Base-by-base conservation (phyloP, 2,888 invertebrate species). In the Diachrysia chrysitis region DNA sequence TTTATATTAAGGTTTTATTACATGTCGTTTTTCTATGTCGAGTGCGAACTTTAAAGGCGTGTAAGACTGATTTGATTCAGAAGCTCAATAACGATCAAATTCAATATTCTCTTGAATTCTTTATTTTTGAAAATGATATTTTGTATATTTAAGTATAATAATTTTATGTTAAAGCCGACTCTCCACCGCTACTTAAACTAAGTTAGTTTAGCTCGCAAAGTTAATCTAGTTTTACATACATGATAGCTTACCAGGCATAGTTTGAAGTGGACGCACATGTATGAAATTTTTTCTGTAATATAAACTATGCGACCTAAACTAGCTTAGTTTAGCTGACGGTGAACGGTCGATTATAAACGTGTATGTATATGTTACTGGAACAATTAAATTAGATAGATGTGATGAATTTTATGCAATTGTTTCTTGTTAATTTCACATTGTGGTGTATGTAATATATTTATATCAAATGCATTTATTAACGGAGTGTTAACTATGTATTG, bases 21-120 rank as follows among this genome's bases (percentile, higher is more conserved):
- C 23, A 51, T 57, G 32, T 57, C 55, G 51, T 25, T 25, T 25
- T 67, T 54, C 58, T 61, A 37, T 54, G 25, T 61, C 61, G 53
- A 65, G 61, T 69, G 68, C 65, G 73, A 73, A 64, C 55, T 71
- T 68, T 63, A 72, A 71, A 65, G 72, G 76, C 81, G 66, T 73
- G 76, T 68, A 88, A 90, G 90, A 91, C 92, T 92, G 92, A 92
- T 86, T 86, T 87, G 74, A 82, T 87, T 86, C 83, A 79, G 69
- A 81, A 86, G 87, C 89, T 90, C 91, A 90, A 88, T 79, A 75
- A 77, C 74, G 69, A 82, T 80, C 70, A 81, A 82, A 70, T 29
- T 54, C 54, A 55, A 56, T 64, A 59, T 63, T 61, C 42, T 66
- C 59, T 67, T 79, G 76, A 79, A 69, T 77, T 84, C 6, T 57